Evolutionary conservation across 2,888 invertebrate species (phyloP), one percentile per base, ranked within the genome.

Genomic region (Tipula lateralis): DNA sequence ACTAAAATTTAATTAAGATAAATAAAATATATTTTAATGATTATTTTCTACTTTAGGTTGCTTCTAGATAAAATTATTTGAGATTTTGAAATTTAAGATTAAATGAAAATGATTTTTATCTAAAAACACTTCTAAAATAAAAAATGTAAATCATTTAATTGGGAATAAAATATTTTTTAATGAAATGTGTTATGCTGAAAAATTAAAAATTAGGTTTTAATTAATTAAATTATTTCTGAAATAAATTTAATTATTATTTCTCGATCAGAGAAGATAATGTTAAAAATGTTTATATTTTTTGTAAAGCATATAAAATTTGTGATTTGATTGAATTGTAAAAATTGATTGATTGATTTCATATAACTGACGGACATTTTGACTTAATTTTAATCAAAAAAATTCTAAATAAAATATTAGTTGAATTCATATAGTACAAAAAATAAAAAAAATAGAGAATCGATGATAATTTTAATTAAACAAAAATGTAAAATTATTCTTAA

Each of bases 181-280:
- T 50, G 12, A 50, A 50, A 50, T 50, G 44, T 16, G 6, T 50
- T 66, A 66, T 66, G 66, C 66, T 66, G 66, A 66, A 66, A 66
- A 66, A 66, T 66, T 66, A 66, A 66, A 66, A 66, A 24, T 66
- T 66, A 24, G 9, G 19, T 6, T 66, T 66, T 24, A 9, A 66
- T 66, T 66, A 66, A 66, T 66, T 24, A 66, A 66, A 66, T 66
- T 66, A 66, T 66, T 66, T 66, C 66, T 66, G 66, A 66, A 66
- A 66, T 66, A 66, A 66, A 66, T 66, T 66, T 66, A 66, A 19
- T 50, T 50, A 66, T 66, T 66, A 66, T 66, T 66, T 66, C 66
- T 66, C 66, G 66, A 66, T 9, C 66, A 66, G 66, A 66, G 66
- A 66, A 66, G 66, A 66, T 66, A 24, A 44, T 24, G 24, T 19